Percentiles rank a stretch among this genome's conserved stretches.
These are phyloP conservation scores for Holothuria leucospilota DNA, from an alignment of 53 echinoderm and acorn worm species.

Conservation along the genomic window DNA sequence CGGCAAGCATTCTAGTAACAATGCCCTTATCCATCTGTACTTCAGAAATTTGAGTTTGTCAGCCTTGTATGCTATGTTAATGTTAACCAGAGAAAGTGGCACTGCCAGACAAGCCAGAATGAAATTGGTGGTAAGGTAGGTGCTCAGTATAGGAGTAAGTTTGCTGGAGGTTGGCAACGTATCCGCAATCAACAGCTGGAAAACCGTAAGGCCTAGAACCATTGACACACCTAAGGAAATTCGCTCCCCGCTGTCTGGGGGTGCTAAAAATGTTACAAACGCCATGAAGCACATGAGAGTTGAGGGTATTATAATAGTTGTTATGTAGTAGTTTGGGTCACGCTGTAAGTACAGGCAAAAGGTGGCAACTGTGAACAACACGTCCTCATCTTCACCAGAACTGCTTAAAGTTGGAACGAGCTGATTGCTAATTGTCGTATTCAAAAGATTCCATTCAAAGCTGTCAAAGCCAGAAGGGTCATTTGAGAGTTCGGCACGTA, in stretches of 20 bases:
- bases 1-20: conserved; percentile 1
- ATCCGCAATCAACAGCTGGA: neutral
- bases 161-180: conserved; percentile 2
- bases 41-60: neutral
- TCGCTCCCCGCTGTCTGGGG: conserved; percentile 14
- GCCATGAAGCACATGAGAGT: conserved; percentile 2
- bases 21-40: neutral
- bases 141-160: neutral
- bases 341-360: conserved; percentile 3
- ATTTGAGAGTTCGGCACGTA: neutral
- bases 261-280: conserved; percentile 5
- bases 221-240: conserved; percentile 19
- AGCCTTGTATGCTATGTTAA: neutral
- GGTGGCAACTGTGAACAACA: neutral
- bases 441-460: neutral
- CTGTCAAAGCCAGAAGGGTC: neutral
- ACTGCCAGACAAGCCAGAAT: conserved; percentile 9
- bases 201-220: neutral
- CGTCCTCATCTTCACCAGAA: no score
- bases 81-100: neutral
- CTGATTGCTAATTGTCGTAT: neutral
- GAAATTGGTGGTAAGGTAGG: conserved; percentile 11
- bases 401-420: neutral
- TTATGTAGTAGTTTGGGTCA: conserved; percentile 9
- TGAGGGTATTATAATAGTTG: neutral